Evolutionary conservation across 2,797 vertebrate species (phyloP).

Genomic region (Phrynocephalus guinanensis): DNA sequence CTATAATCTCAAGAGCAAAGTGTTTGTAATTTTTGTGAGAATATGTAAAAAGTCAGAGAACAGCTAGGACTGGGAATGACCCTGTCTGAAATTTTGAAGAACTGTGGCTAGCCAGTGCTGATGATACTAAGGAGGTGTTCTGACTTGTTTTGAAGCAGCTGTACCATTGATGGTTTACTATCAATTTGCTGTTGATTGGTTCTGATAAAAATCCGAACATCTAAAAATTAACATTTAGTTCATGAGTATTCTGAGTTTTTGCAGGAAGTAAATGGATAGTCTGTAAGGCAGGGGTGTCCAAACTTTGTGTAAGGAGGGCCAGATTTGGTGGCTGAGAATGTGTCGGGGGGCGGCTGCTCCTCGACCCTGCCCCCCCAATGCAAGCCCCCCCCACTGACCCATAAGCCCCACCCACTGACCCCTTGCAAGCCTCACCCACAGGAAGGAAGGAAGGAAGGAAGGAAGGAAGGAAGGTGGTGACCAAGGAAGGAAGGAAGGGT

Average conservation of each 20-base stretch:
- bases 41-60: not conserved
- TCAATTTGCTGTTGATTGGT: not conserved
- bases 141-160: not conserved
- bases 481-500: no score
- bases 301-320: no score
- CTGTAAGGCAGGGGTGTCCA: not conserved
- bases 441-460: no score
- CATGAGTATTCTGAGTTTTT: not conserved
- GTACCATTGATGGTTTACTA: no score
- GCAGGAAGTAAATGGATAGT: not conserved
- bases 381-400: no score
- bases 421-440: no score
- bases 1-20: not conserved
- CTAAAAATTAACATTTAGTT: not conserved
- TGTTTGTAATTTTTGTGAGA: conserved; percentile 7
- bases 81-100: not conserved
- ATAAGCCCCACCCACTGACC: no score
- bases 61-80: not conserved
- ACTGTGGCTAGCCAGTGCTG: not conserved
- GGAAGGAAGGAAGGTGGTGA: no score
- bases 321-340: no score
- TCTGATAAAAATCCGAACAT: not conserved
- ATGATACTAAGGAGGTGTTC: not conserved
- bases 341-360: no score
- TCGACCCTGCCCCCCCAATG: no score